A percentile compares a stretch with the other conserved stretches of the same genome.
Conservation (phyloP, 2,888 invertebrate genomes). For the Ephialtes manifestator region DNA sequence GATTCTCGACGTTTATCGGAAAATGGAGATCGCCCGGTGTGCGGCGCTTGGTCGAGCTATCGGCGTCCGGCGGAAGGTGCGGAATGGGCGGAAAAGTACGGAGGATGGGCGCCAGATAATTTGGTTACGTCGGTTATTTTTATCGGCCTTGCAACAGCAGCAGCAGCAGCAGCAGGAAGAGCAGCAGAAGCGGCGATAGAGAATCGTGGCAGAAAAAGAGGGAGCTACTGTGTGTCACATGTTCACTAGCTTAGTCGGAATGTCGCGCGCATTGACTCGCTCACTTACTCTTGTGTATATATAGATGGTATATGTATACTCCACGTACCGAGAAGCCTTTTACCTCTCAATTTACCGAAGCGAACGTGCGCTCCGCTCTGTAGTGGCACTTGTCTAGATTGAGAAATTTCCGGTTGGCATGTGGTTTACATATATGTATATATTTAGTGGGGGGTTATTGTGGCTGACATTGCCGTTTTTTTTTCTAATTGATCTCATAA, state of each 20-base stretch:
- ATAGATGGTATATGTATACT: background rate
- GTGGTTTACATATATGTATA: background rate
- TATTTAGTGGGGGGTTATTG: too few species aligned
- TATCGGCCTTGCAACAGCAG: conserved; percentile 28
- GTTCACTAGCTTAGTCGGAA: conserved; percentile 29
- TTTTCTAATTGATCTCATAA: too few species aligned
- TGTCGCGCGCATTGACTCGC: conserved; percentile 18
- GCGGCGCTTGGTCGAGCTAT: conserved; percentile 1
- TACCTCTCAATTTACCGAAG: conserved; percentile 35
- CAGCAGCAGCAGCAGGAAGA: background rate
- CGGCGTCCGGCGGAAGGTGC: background rate
- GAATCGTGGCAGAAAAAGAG: background rate
- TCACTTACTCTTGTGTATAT: conserved; percentile 16
- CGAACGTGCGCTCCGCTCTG: conserved; percentile 15
- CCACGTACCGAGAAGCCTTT: conserved; percentile 15
- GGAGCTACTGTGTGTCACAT: conserved; percentile 15
- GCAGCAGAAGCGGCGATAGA: background rate
- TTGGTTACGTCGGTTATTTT: conserved; percentile 58
- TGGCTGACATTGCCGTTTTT: too few species aligned
- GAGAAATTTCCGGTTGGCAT: conserved; percentile 37
- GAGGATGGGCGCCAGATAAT: conserved; percentile 33
- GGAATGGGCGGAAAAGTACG: background rate
- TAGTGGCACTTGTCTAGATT: conserved; percentile 47
- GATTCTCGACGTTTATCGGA: conserved; percentile 55
- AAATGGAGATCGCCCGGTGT: conserved; percentile 40